Evolutionary conservation across 2,888 invertebrate genomes (phyloP).

Genomic region (Limnephilus auricula): DNA sequence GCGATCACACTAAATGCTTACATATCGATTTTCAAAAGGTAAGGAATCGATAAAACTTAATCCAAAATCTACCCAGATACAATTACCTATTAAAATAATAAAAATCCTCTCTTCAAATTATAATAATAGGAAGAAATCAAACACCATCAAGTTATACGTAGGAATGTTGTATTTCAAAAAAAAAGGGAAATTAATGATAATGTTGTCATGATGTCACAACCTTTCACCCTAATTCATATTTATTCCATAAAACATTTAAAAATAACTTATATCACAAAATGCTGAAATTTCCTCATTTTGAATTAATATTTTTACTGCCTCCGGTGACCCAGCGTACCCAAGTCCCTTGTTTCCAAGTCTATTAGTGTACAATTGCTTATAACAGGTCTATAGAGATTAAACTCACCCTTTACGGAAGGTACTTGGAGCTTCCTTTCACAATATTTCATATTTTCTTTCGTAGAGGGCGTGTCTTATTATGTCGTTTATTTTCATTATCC

Average conservation of each 20-base stretch:
- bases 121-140: no score
- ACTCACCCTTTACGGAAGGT: neutral
- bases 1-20: no score
- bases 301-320: neutral
- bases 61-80: no score
- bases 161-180: no score
- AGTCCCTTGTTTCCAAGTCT: neutral
- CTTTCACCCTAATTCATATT: neutral
- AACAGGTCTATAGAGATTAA: neutral
- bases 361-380: neutral
- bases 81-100: no score
- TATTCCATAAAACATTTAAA: neutral
- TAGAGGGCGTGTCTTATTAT: neutral
- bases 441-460: neutral
- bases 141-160: no score
- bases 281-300: neutral
- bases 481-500: conserved; percentile 63
- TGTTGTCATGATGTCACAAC: no score
- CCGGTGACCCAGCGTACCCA: neutral
- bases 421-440: neutral
- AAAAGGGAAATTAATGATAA: no score
- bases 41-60: no score
- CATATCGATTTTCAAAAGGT: no score
- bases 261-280: neutral
- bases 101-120: no score